Percentiles rank a stretch among this genome's conserved stretches.
These are phyloP conservation scores for Tridacna crocea DNA, from an alignment of 2,888 invertebrate genomes.

Conservation along the genomic window DNA sequence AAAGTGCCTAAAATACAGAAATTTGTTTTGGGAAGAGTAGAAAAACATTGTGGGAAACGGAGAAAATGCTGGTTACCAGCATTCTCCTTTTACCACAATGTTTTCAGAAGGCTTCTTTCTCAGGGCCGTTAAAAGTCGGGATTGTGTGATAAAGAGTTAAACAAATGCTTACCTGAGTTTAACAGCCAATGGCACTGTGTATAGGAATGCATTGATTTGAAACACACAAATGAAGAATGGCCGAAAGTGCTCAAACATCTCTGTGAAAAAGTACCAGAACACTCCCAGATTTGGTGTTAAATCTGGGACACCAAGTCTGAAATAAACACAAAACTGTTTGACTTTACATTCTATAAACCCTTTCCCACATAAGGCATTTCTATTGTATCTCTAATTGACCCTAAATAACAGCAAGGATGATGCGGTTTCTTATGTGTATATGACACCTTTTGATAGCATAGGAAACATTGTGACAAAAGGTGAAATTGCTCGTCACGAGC, in stretches of 20 bases:
- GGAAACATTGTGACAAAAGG: too few species aligned
- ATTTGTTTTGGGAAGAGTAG: too few species aligned
- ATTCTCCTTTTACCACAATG: too few species aligned
- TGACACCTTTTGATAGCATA: too few species aligned
- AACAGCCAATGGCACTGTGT: conserved; percentile 91
- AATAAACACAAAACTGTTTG: conserved; percentile 33
- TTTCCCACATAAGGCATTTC: neutral
- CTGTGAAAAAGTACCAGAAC: conserved; percentile 99
- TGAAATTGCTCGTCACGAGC: too few species aligned
- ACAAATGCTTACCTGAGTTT: conserved; percentile 83
- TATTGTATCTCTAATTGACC: too few species aligned
- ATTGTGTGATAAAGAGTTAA: neutral
- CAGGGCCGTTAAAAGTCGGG: neutral
- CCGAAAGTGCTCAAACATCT: conserved; percentile 99
- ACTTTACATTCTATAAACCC: neutral
- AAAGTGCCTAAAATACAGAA: too few species aligned
- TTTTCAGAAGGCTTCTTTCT: too few species aligned
- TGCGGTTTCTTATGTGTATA: too few species aligned
- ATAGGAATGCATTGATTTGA: conserved; percentile 97
- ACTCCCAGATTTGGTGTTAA: conserved; percentile 98
- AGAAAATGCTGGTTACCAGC: too few species aligned
- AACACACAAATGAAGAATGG: conserved; percentile 97
- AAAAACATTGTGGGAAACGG: too few species aligned
- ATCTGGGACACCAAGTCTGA: conserved; percentile 95
- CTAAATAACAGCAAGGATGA: too few species aligned